phyloP scores from a whole-genome alignment of 2,888 invertebrate species.

The Smittia sp. region DNA sequence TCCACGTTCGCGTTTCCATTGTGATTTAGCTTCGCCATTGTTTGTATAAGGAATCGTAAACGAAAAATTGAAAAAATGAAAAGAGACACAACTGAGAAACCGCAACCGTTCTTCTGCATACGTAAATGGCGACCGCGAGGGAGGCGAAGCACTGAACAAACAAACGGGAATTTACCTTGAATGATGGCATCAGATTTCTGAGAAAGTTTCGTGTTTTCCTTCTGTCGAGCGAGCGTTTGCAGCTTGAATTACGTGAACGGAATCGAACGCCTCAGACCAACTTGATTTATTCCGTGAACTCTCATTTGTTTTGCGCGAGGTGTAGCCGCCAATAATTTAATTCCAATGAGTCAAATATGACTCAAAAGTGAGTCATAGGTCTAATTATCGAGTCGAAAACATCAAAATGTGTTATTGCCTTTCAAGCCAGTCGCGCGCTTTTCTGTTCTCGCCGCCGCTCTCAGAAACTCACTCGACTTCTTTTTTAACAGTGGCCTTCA shows the following conservation, averaged over 20 bases:
- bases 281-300: not conserved
- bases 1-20: not conserved
- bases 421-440: not conserved
- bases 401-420: not conserved
- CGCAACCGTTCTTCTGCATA: slow-evolving; percentile 23
- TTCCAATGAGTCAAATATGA: not conserved
- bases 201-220: slow-evolving; percentile 16
- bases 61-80: not conserved
- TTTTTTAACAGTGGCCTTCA: slow-evolving; percentile 19
- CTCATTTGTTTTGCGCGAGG: not conserved
- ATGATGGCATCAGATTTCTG: slow-evolving; percentile 29
- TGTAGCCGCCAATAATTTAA: not conserved
- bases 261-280: slow-evolving; percentile 10
- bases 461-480: slow-evolving; percentile 5
- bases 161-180: slow-evolving; percentile 11
- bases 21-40: not conserved
- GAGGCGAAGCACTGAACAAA: slow-evolving; percentile 10
- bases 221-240: not conserved
- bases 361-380: not conserved
- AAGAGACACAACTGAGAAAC: not conserved
- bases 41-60: slow-evolving; percentile 4
- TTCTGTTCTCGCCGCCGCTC: not conserved
- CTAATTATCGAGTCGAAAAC: slow-evolving; percentile 7
- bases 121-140: not conserved
- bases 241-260: slow-evolving; percentile 22